Conservation (phyloP, 2,888 invertebrate species). For the Syritta pipiens region DNA sequence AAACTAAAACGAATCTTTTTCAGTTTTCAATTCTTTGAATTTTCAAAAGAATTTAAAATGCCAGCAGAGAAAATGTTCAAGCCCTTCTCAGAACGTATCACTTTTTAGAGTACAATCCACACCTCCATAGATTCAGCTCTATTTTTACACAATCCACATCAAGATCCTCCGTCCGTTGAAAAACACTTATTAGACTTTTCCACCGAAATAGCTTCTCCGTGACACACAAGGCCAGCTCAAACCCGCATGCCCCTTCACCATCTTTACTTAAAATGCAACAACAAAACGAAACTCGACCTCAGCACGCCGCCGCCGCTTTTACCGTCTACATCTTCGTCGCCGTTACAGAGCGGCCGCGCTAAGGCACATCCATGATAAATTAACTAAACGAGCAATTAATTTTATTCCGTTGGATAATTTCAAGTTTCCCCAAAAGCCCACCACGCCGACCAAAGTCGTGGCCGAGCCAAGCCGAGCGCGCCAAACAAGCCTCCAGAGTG, state of each 20-base stretch:
- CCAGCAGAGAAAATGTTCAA: too few species aligned
- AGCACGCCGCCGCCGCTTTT: slow-evolving; percentile 16
- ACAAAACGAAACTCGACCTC: slow-evolving; percentile 48
- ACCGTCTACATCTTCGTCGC: too few species aligned
- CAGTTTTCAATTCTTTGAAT: too few species aligned
- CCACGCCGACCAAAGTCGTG: slow-evolving; percentile 53
- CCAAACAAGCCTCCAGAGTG: slow-evolving; percentile 5
- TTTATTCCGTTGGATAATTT: slow-evolving; percentile 66
- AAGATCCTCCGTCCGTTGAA: neutral
- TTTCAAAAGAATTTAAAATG: too few species aligned
- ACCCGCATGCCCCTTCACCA: neutral
- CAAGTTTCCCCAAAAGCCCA: slow-evolving; percentile 59
- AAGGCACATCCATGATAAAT: slow-evolving; percentile 67
- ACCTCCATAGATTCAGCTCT: too few species aligned
- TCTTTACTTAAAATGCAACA: neutral
- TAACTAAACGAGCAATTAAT: slow-evolving; percentile 70
- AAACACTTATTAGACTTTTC: slow-evolving; percentile 13
- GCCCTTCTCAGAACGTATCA: too few species aligned
- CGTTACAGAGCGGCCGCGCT: neutral
- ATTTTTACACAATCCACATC: neutral
- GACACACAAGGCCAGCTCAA: slow-evolving; percentile 46
- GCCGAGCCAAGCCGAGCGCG: slow-evolving; percentile 35
- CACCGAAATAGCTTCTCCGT: slow-evolving; percentile 58
- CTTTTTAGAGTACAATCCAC: too few species aligned
- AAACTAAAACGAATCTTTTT: too few species aligned